Percentiles rank a stretch among this genome's conserved stretches.
These are phyloP conservation scores for Incurvaria masculella DNA, from an alignment of 2,888 invertebrate genomes.

Conservation along the genomic window DNA sequence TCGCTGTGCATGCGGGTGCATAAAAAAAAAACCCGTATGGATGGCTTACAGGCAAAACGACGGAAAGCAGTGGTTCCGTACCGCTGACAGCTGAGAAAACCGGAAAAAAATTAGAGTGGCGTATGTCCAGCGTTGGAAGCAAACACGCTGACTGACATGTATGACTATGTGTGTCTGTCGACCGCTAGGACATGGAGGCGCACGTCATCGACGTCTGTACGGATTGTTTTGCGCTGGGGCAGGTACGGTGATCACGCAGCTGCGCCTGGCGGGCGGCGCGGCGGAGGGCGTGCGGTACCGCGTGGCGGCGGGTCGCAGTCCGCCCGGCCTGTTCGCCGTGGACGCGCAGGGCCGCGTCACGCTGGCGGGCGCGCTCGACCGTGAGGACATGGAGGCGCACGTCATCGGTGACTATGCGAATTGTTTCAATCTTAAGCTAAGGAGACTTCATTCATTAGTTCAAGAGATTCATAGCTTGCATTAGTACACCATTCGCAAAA, in stretches of 20 bases:
- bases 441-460: no score
- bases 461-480: no score
- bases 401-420: conserved; percentile 61
- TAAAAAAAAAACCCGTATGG: no score
- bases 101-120: no score
- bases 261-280: conserved; percentile 2
- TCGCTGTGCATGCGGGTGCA: no score
- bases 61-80: no score
- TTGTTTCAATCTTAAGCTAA: no score
- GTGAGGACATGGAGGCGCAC: conserved; percentile 68
- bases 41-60: no score
- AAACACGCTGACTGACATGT: conserved; percentile 15
- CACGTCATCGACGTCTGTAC: conserved; percentile 65
- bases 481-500: no score
- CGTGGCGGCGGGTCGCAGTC: conserved; percentile 36
- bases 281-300: conserved; percentile 20
- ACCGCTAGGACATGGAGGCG: conserved; percentile 68
- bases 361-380: conserved; percentile 70
- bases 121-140: no score
- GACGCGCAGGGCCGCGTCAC: conserved; percentile 73
- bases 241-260: conserved; percentile 13
- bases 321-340: conserved; percentile 65
- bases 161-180: conserved; percentile 35
- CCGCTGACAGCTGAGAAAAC: conserved; percentile 13
- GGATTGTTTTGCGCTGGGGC: no score